Base-by-base conservation (phyloP, 1,140 invertebrate genomes). In the Anastrepha obliqua region DNA sequence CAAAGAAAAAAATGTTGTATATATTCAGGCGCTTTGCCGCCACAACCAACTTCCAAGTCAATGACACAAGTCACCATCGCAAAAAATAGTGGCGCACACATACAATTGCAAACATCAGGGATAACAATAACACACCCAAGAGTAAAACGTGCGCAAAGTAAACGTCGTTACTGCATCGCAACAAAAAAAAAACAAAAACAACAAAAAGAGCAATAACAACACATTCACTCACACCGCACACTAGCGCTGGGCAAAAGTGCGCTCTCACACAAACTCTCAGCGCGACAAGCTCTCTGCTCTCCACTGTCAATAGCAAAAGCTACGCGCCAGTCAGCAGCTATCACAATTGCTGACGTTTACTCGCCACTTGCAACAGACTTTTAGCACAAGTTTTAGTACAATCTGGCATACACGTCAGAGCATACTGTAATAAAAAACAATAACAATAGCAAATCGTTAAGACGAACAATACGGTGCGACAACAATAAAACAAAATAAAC, bases 301-400 rank as follows among this genome's bases (percentile, higher is more conserved):
- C 15, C 42, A 42, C 67, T 74, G 42, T 44, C 67, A 74, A 17
- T 74, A 17, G 4, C 51, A 42, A 6, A 15, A 47, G 67, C 42
- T 62, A 15, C 2, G 6, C 6, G 42, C 39, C 1, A 42, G 39
- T 3, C 13, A 3, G 13, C 67, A 81, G 74, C 74, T 81, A 47
- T 51, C 44, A 62, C 47, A 17, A 17, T 81, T 55, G 74, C 47
- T 81, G 74, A 81, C 74, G 74, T 81, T 81, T 81, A 81, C 51
- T 20, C 74, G 42, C 17, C 17, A 42, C 47, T 51, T 81, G 74
- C 55, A 81, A 29, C 15, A 2, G n/a, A 55, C 47, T 81, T 55
- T 81, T 81, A 81, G 74, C 20, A 81, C 74, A 29, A 17, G 17
- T 20, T 55, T 20, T 81, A 70, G 67, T 70, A 70, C 67, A 13